Evolutionary conservation across 2,888 invertebrate genomes (phyloP).

Genomic region (Girardia tigrina): DNA sequence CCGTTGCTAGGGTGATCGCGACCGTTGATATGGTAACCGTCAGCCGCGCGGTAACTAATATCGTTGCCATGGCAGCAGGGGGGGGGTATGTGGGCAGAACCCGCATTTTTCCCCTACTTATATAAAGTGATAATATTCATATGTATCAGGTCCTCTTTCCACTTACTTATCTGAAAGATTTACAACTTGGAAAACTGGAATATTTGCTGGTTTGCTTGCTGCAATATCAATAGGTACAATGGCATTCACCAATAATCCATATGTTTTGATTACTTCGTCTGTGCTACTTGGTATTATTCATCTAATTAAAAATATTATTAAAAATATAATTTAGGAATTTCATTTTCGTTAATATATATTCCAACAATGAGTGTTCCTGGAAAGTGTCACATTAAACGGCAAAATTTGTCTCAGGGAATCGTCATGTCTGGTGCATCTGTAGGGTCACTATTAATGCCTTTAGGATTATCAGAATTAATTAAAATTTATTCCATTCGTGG

Average conservation of each 20-base stretch:
- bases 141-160: background rate
- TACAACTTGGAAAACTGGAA: background rate
- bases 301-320: too few relatives aligned
- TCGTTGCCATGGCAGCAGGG: too few relatives aligned
- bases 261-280: background rate
- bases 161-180: background rate
- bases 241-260: background rate
- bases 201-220: background rate
- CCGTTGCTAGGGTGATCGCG: too few relatives aligned
- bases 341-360: background rate
- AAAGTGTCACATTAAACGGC: background rate
- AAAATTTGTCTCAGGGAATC: background rate
- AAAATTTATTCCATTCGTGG: background rate
- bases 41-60: too few relatives aligned
- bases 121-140: background rate
- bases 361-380: slow-evolving; percentile 4
- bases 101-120: too few relatives aligned
- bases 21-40: too few relatives aligned
- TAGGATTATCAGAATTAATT: background rate
- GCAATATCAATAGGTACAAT: background rate
- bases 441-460: background rate
- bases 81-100: too few relatives aligned
- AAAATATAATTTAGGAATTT: background rate
- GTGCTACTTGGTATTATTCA: background rate
- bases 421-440: background rate